These are phyloP conservation scores for Schrankia costaestrigalis DNA, from an alignment of 2,888 invertebrate genomes.

Conservation along the genomic window DNA sequence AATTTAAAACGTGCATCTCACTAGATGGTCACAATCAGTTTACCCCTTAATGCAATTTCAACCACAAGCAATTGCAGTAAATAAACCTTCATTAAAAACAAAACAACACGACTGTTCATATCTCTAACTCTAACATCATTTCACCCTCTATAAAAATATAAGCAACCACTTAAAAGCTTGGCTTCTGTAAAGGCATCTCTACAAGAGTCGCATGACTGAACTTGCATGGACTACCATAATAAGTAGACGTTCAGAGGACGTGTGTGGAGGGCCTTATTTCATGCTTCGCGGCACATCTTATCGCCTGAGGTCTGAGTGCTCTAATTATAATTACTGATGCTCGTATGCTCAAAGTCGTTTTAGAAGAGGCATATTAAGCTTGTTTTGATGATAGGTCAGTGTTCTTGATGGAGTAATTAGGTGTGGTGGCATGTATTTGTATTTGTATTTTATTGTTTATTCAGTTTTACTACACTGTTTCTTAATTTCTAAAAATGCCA, in stretches of 20 bases:
- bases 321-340: conserved; percentile 77
- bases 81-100: too few relatives aligned
- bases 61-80: too few relatives aligned
- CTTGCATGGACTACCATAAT: conserved; percentile 58
- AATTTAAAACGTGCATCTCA: too few relatives aligned
- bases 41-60: too few relatives aligned
- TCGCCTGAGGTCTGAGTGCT: conserved; percentile 68
- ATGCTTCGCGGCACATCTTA: conserved; percentile 75
- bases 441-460: too few relatives aligned
- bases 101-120: too few relatives aligned
- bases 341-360: conserved; percentile 64
- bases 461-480: too few relatives aligned
- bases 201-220: conserved; percentile 59
- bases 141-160: conserved; percentile 34
- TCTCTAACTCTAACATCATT: conserved; percentile 35
- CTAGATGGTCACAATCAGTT: too few relatives aligned
- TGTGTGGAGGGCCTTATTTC: conserved; percentile 71
- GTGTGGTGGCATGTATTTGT: too few relatives aligned
- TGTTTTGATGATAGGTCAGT: conserved; percentile 29
- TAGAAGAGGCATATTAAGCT: conserved; percentile 39
- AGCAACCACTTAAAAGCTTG: conserved; percentile 49
- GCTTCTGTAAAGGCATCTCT: conserved; percentile 45
- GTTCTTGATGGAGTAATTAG: conserved; percentile 15
- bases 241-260: conserved; percentile 42
- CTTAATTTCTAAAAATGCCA: too few relatives aligned